Evolutionary conservation across 1,140 invertebrate species (phyloP), one percentile per base, ranked within the genome.

Genomic region (Aphelenchoides fujianensis): DNA sequence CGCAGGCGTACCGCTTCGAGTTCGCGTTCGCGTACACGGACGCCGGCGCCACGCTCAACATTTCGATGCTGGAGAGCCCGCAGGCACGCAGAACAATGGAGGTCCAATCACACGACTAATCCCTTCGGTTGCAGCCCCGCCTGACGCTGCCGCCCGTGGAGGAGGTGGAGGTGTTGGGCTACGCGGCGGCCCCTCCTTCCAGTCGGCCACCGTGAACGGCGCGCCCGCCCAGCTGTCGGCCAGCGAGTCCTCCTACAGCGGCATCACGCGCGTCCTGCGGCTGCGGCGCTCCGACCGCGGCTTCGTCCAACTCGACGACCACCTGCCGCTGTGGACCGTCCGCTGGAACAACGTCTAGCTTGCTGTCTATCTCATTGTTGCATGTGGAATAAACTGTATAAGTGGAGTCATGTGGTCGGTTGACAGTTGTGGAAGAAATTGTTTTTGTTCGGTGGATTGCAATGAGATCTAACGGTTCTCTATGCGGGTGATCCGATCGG

Each of bases 301-400:
- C n/a, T 2, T 61, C n/a, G 36, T 61, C 27, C n/a, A 61, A 19
- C 36, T 61, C 27, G 36, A 61, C 2, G 31, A 61, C 36, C 59
- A 61, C 27, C 1, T 34, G 23, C 1, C 16, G 53, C 28, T 41
- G 63, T 66, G 63, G 63, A 66, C 63, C 2, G 31, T 66, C 32
- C 23, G 36, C 0, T 66, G 63, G 63, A 48, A n/a, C n/a, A n/a
- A n/a, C n/a, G n/a, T n/a, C n/a, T n/a, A n/a, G n/a, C n/a, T n/a
- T n/a, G n/a, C n/a, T n/a, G n/a, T n/a, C n/a, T n/a, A n/a, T n/a
- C n/a, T n/a, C n/a, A n/a, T n/a, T n/a, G n/a, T n/a, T n/a, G n/a
- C n/a, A n/a, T n/a, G n/a, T n/a, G n/a, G n/a, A n/a, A n/a, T n/a
- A n/a, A n/a, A n/a, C n/a, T n/a, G n/a, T n/a, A n/a, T n/a, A n/a